A percentile compares a stretch with the other conserved stretches of the same genome.
Evolutionary conservation across 2,113 vertebrate species (phyloP).

Genomic region (Tragelaphus buxtoni): DNA sequence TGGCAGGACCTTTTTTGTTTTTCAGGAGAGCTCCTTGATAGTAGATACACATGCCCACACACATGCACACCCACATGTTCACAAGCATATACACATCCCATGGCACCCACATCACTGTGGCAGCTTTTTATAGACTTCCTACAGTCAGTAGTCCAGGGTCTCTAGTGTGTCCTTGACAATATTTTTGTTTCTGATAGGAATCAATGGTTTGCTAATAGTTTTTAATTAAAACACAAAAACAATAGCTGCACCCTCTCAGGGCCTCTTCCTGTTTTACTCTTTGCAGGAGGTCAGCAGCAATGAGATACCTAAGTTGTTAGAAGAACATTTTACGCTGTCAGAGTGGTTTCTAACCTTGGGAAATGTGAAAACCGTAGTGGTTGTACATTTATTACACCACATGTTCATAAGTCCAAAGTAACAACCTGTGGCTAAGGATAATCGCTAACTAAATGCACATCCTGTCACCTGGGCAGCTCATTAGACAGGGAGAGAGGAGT

Average conservation of each 20-base stretch:
- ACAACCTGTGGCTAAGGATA: conserved; percentile 10
- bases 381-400: conserved; percentile 19
- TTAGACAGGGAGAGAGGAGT: conserved; percentile 1
- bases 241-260: background rate
- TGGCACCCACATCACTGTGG: background rate
- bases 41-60: background rate
- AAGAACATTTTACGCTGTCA: background rate
- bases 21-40: background rate
- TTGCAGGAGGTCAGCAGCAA: background rate
- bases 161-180: background rate
- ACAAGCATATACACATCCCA: background rate
- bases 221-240: background rate
- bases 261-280: background rate
- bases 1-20: background rate
- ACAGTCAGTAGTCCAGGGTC: background rate
- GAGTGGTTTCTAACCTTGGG: background rate
- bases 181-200: conserved; percentile 17
- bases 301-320: background rate
- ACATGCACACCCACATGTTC: background rate
- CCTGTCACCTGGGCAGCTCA: conserved; percentile 1
- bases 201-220: background rate
- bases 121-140: background rate
- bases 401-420: background rate
- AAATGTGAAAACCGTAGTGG: background rate
- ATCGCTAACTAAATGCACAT: background rate